Percentiles rank a stretch among this genome's conserved stretches.
Conservation (phyloP, 2,888 invertebrate species). For the Microchrysa polita region DNA sequence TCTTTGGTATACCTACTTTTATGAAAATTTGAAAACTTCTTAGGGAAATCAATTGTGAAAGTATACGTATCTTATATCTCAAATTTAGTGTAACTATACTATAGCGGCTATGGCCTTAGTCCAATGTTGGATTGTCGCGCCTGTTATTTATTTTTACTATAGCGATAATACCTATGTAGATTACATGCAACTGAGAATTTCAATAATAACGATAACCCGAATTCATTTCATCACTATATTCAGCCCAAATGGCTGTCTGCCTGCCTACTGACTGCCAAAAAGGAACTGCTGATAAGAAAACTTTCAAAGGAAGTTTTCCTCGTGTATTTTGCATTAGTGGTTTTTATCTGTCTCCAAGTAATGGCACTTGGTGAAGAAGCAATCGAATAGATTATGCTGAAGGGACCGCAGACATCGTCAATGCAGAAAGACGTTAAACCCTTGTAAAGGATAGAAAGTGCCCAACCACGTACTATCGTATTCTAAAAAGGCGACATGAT, state of each 20-base stretch:
- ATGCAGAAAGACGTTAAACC: background rate
- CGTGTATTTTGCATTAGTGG: background rate
- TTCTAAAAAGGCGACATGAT: constrained; percentile 13
- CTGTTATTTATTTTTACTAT: too few relatives aligned
- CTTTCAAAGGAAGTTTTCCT: constrained; percentile 26
- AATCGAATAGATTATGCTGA: background rate
- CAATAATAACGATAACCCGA: background rate
- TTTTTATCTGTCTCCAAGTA: constrained; percentile 16
- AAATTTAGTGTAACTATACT: too few relatives aligned
- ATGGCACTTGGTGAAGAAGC: constrained; percentile 35
- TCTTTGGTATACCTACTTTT: too few relatives aligned
- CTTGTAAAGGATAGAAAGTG: background rate
- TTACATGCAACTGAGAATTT: background rate
- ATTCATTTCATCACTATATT: background rate
- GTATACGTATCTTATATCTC: too few relatives aligned
- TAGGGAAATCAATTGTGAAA: too few relatives aligned
- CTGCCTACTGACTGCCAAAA: background rate
- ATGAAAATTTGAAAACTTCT: too few relatives aligned
- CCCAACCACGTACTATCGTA: background rate
- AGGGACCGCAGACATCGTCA: constrained; percentile 5
- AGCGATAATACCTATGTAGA: background rate
- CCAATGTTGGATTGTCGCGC: too few relatives aligned
- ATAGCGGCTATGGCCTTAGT: too few relatives aligned
- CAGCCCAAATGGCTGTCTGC: too few relatives aligned
- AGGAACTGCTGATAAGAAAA: constrained; percentile 15